Evolutionary conservation across 2,888 invertebrate species (phyloP).

Genomic region (Flexamia atlantica): DNA sequence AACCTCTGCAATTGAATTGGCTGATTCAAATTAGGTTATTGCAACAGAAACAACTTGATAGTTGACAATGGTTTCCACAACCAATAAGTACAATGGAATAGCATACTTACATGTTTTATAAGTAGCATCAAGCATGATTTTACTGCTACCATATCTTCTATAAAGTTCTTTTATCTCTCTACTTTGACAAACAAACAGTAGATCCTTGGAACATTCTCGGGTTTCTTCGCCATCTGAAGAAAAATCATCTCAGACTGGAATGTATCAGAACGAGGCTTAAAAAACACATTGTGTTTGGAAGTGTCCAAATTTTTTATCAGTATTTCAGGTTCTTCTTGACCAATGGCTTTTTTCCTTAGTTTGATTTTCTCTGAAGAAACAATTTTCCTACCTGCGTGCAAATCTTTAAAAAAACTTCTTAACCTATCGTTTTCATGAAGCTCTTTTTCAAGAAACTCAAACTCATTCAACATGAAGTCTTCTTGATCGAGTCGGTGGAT

Average conservation of each 20-base stretch:
- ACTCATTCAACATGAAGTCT: too few relatives aligned
- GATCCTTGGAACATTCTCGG: neutral
- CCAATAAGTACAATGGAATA: conserved; percentile 1
- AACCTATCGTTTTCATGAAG: conserved; percentile 9
- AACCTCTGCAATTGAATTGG: conserved; percentile 3
- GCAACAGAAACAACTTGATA: conserved; percentile 29
- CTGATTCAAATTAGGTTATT: conserved; percentile 40
- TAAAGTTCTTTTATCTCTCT: neutral
- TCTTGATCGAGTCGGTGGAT: too few relatives aligned
- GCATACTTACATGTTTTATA: conserved; percentile 49
- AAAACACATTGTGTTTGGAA: neutral
- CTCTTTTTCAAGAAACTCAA: conserved; percentile 1
- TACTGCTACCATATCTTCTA: conserved; percentile 35
- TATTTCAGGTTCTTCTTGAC: neutral
- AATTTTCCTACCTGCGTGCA: neutral
- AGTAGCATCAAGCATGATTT: conserved; percentile 15
- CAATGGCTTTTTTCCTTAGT: conserved; percentile 31
- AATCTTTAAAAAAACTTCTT: neutral
- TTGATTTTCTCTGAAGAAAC: neutral
- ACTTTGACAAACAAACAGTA: conserved; percentile 52
- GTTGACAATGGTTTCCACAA: conserved; percentile 36
- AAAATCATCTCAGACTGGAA: neutral
- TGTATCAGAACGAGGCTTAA: neutral
- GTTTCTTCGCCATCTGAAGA: neutral
- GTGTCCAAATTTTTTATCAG: neutral